Evolutionary conservation across 2,888 invertebrate species (phyloP).

Genomic region (Drosophila parthenogenetica): DNA sequence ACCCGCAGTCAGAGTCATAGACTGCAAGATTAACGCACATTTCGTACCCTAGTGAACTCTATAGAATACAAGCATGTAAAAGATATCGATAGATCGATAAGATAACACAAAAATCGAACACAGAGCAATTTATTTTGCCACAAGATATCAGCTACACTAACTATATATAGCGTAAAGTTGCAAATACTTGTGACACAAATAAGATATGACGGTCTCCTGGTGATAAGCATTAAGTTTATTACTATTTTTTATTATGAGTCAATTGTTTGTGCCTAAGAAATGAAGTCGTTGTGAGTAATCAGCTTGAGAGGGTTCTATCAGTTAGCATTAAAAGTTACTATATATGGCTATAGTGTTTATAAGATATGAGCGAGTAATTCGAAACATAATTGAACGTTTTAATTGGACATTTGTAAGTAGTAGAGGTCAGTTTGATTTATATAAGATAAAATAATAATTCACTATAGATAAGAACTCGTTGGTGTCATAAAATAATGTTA

Average conservation of each 20-base stretch:
- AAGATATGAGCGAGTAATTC: not conserved
- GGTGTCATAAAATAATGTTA: not conserved
- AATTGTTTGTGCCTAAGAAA: conserved; percentile 10
- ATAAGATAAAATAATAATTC: not conserved
- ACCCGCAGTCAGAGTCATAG: conserved; percentile 10
- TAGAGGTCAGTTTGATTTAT: not conserved
- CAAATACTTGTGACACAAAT: conserved; percentile 2
- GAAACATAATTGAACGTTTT: no score
- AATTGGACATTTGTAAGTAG: no score
- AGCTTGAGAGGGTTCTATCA: not conserved
- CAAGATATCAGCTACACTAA: conserved; percentile 3
- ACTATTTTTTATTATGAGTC: not conserved
- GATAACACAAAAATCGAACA: conserved; percentile 6
- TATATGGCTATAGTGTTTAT: not conserved
- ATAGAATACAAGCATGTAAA: not conserved
- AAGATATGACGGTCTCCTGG: conserved; percentile 1
- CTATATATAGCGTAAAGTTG: not conserved
- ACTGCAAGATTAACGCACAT: conserved; percentile 1
- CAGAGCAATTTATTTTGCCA: not conserved
- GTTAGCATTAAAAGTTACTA: not conserved
- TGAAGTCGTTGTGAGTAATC: not conserved
- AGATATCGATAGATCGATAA: conserved; percentile 14
- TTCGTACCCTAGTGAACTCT: conserved; percentile 34
- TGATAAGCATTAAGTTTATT: not conserved
- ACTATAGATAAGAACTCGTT: not conserved